Evolutionary conservation across 2,113 vertebrate genomes (phyloP), one percentile per base, ranked within the genome.

Genomic region (Penelope pileata): DNA sequence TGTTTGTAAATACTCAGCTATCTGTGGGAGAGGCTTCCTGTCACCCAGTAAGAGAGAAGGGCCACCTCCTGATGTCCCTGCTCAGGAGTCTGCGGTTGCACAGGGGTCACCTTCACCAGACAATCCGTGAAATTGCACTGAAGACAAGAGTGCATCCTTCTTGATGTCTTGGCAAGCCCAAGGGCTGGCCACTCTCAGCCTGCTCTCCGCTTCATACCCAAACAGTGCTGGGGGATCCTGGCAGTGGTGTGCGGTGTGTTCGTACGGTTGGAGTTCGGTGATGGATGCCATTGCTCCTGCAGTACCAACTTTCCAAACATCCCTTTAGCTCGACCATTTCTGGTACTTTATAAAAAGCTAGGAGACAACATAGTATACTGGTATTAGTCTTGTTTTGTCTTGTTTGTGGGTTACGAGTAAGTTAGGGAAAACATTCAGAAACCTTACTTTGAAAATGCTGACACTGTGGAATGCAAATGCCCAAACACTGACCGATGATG

Each of bases 91-190:
- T 9, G n/a, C 26, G 15, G 59, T 24, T 47, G 22, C n/a, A 23
- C 4, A 16, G 54, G 48, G n/a, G 6, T 43, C 32, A 53, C n/a
- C 73, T 63, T 56, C 32, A 32, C 16, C 19, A 5, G 23, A 32
- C 27, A 63, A 53, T 2, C 24, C 7, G 4, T 2, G 9, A 18
- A 0, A 40, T 2, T 26, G 30, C 40, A 40, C 13, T 23, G 13
- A 34, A 54, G 10, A 16, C 16, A 47, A 30, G 73, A 76, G 15
- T 16, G 6, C 16, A n/a, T 30, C 6, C 80, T 26, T 73, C 54
- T 2, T 24, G 5, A 29, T 54, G 10, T 43, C 66, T 92, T 51
- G 29, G 34, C 51, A 72, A 82, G 56, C 72, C 29, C 5, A 9
- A 38, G 38, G 14, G 47, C 38, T 50, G 32, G 19, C 10, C 24